These are phyloP conservation scores for Macroglossus sobrinus DNA, from an alignment of 2,113 vertebrate species.

Conservation along the genomic window DNA sequence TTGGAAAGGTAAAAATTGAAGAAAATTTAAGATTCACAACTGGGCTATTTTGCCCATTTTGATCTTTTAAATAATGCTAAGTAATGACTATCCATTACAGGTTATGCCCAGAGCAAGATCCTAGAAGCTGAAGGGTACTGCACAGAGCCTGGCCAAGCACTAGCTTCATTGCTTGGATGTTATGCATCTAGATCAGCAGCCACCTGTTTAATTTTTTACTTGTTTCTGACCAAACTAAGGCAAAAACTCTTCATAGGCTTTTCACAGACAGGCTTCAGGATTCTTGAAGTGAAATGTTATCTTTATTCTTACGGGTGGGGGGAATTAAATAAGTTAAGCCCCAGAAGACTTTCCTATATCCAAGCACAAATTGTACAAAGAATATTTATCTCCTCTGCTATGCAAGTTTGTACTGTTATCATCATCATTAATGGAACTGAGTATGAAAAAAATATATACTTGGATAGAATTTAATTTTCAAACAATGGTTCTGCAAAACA, in stretches of 20 bases:
- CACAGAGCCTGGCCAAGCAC: background rate
- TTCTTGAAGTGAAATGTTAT: conserved; percentile 6
- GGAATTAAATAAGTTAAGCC: background rate
- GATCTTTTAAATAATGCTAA: conserved; percentile 20
- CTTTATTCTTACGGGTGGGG: background rate
- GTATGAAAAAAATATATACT: conserved; percentile 27
- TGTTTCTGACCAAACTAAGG: background rate
- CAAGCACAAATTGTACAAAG: conserved; percentile 21
- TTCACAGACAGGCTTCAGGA: conserved; percentile 14
- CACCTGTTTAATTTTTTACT: background rate
- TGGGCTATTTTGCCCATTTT: background rate
- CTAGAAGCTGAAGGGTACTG: background rate
- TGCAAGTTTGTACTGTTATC: conserved; percentile 19
- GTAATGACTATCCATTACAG: background rate
- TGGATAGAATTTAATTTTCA: conserved; percentile 48
- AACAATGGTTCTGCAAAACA: conserved; percentile 14
- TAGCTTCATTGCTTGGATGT: background rate
- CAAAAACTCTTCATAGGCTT: background rate
- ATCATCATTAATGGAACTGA: conserved; percentile 19
- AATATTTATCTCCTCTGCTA: background rate
- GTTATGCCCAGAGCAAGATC: background rate
- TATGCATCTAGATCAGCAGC: background rate
- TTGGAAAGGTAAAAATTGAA: background rate
- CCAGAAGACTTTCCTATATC: background rate
- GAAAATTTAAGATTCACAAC: background rate